A percentile compares a stretch with the other conserved stretches of the same genome.
These are phyloP conservation scores for Calameuta pallipes DNA, from an alignment of 2,888 invertebrate species.

Conservation along the genomic window DNA sequence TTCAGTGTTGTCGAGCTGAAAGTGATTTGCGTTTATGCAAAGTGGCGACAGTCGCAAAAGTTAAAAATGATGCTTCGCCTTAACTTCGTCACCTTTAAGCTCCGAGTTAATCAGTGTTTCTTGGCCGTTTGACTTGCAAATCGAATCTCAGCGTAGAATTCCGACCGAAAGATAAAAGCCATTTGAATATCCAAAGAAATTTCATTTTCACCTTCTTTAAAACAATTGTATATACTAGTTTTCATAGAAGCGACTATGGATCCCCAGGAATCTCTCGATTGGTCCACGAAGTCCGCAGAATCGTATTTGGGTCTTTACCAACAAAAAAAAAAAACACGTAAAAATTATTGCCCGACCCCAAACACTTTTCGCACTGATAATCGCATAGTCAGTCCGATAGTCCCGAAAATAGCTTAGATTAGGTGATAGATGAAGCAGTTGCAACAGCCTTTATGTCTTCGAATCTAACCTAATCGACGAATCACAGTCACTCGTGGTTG, in stretches of 20 bases:
- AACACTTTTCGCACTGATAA: neutral
- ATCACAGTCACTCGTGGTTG: neutral
- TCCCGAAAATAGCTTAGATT: neutral
- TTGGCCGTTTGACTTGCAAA: conserved; percentile 1
- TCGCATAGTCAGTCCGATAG: neutral
- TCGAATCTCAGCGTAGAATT: neutral
- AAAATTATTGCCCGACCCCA: neutral
- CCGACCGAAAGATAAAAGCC: neutral
- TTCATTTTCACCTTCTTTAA: neutral
- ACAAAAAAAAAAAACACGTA: neutral
- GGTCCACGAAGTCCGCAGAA: neutral
- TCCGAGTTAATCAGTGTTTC: neutral
- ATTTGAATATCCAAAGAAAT: neutral
- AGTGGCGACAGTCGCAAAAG: neutral
- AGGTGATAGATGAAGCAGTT: neutral
- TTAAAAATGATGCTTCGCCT: neutral
- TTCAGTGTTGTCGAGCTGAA: neutral
- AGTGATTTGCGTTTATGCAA: neutral
- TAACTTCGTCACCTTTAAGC: neutral
- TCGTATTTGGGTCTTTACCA: neutral
- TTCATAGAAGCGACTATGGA: neutral
- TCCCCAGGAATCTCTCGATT: neutral
- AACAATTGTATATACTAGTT: neutral
- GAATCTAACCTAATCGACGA: neutral
- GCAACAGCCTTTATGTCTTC: neutral